phyloP scores from a whole-genome alignment of 2,888 invertebrate genomes.

The Cetonia aurata region DNA sequence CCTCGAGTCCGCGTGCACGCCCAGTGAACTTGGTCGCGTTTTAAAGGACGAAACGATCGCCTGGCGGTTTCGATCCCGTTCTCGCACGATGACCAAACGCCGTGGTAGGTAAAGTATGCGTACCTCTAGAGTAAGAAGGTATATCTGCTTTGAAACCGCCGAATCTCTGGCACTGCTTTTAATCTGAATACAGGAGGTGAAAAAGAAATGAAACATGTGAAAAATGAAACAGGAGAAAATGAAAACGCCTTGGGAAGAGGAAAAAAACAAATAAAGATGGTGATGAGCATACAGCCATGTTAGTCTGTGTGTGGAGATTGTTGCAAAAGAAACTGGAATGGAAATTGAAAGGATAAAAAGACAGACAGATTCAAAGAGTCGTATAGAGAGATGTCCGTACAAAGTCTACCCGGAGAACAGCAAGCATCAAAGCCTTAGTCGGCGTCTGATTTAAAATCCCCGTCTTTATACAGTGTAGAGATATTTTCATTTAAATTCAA shows the following conservation, averaged over 20 bases:
- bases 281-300: neutral
- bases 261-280: constrained; percentile 16
- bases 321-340: neutral
- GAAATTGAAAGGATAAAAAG: constrained; percentile 23
- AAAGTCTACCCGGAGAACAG: too few species aligned
- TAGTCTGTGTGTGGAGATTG: too few species aligned
- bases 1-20: constrained; percentile 51
- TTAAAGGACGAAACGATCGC: constrained; percentile 12
- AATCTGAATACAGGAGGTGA: constrained; percentile 49
- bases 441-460: too few species aligned
- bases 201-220: constrained; percentile 29
- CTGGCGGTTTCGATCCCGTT: constrained; percentile 21
- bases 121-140: neutral
- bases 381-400: too few species aligned
- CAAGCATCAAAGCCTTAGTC: too few species aligned
- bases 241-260: too few species aligned
- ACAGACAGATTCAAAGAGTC: neutral
- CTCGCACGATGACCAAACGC: constrained; percentile 15
- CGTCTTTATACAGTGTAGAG: too few species aligned
- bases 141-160: neutral
- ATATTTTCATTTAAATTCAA: too few species aligned
- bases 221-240: constrained; percentile 21
- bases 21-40: constrained; percentile 38
- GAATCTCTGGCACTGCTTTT: constrained; percentile 36
- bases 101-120: constrained; percentile 28